Evolutionary conservation across 1,140 invertebrate genomes (phyloP).

Genomic region (Brachionus plicatilis): DNA sequence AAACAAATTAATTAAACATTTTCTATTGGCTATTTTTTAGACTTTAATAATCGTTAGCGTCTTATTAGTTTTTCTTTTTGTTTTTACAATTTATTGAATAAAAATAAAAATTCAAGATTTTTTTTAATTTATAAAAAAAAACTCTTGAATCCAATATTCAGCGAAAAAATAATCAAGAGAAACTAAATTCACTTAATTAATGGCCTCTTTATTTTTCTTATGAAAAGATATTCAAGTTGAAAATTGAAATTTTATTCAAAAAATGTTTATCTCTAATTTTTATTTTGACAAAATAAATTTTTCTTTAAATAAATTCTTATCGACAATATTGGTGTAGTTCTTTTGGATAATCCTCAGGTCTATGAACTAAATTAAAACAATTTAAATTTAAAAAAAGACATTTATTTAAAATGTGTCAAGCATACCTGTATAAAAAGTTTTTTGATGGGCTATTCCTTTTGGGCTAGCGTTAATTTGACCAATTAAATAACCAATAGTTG

Average conservation of each 20-base stretch:
- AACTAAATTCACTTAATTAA: neutral
- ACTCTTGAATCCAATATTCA: too few relatives aligned
- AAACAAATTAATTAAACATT: too few relatives aligned
- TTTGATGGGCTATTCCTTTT: constrained; percentile 28
- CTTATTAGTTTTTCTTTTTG: too few relatives aligned
- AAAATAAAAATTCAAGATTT: too few relatives aligned
- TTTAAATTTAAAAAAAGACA: neutral
- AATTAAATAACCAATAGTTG: neutral
- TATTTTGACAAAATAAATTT: neutral
- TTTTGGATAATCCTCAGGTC: constrained; percentile 39
- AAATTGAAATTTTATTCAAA: neutral
- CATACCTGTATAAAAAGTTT: constrained; percentile 7
- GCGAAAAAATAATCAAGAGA: too few relatives aligned
- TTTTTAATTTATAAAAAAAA: too few relatives aligned
- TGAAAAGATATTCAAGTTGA: too few relatives aligned
- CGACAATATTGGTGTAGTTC: constrained; percentile 38
- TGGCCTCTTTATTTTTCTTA: neutral
- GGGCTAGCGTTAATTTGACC: neutral
- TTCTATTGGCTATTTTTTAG: too few relatives aligned
- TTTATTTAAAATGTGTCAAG: neutral
- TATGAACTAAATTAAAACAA: constrained; percentile 6
- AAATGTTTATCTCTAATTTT: neutral
- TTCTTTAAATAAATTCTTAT: neutral
- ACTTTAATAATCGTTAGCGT: too few relatives aligned
- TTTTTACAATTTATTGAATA: too few relatives aligned